Conservation (phyloP, 2,113 vertebrate genomes). For the Eretmochelys imbricata region DNA sequence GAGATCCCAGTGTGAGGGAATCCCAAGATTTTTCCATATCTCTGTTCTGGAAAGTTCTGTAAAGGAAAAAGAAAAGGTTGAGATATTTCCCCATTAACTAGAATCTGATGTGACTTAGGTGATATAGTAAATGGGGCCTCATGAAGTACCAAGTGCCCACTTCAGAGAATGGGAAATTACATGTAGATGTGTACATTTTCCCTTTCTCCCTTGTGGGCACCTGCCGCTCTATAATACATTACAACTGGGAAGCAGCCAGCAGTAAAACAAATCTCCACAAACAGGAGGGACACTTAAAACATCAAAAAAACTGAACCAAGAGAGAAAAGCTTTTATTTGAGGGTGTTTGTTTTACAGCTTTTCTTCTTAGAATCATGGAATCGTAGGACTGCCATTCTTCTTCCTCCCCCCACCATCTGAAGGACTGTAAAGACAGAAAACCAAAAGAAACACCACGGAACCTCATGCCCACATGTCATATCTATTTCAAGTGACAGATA, state of each 20-base stretch:
- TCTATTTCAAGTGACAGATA: slow-evolving; percentile 29
- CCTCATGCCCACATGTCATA: slow-evolving; percentile 38
- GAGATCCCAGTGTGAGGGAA: slow-evolving; percentile 62
- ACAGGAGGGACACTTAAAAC: slow-evolving; percentile 36
- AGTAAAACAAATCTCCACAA: slow-evolving; percentile 57
- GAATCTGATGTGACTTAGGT: slow-evolving; percentile 31
- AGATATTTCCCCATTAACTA: background rate
- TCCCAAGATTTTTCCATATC: background rate
- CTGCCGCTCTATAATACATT: slow-evolving; percentile 43
- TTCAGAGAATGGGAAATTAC: slow-evolving; percentile 41
- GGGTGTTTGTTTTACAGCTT: slow-evolving; percentile 2
- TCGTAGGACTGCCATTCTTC: background rate
- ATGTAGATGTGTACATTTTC: slow-evolving; percentile 49
- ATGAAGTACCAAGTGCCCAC: background rate
- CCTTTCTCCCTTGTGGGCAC: slow-evolving; percentile 40
- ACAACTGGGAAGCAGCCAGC: slow-evolving; percentile 38
- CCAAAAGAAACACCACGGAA: slow-evolving; percentile 31
- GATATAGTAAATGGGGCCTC: slow-evolving; percentile 34
- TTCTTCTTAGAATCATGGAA: background rate
- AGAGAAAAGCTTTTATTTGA: slow-evolving; percentile 53
- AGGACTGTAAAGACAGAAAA: slow-evolving; percentile 13
- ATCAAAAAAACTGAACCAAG: slow-evolving; percentile 59
- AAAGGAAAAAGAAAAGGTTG: slow-evolving; percentile 58
- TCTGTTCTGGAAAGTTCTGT: slow-evolving; percentile 48
- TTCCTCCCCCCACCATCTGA: background rate